Evolutionary conservation across 2,113 vertebrate species (phyloP), one percentile per base, ranked within the genome.

Genomic region (Lophochroa leadbeateri): DNA sequence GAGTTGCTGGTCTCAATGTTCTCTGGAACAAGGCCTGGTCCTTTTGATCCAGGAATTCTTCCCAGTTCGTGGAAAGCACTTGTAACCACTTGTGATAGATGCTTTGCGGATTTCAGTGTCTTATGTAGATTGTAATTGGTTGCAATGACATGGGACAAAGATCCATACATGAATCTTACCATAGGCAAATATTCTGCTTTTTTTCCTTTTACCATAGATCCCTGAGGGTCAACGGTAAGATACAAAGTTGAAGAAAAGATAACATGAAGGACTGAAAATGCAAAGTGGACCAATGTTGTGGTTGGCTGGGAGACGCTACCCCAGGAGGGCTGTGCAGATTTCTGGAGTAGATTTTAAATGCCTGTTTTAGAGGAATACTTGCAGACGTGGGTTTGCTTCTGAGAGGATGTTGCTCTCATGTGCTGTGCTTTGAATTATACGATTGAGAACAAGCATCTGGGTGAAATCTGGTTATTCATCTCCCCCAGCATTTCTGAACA

Each of bases 401-500:
- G 43, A 69, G 84, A 1, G 4, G 13, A 12, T 84, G 47, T 67
- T 21, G 17, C 27, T 78, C 37, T 90, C 52, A 27, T 24, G 10
- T 50, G 10, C 33, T 71, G 29, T 27, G 17, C 49, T 76, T 92
- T 49, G 63, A 88, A 94, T 83, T 64, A 52, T 37, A 44, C 57
- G 79, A 74, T 21, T 89, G 49, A 65, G 58, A 82, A 46, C 35
- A 57, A 76, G 63, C 60, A 90, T 88, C 90, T 87, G 75, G 57
- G 70, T 55, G 61, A 85, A 94, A 95, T 69, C 58, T 90, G 37
- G 15, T 88, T 93, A 70, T 83, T 94, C 49, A 72, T 82, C 68
- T 74, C 82, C 29, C 21, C 71, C 49, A 94, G 63, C 41, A 58
- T 71, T 93, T 92, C 60, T 37, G 68, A 96, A 37, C 46, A 91